phyloP scores from a whole-genome alignment of 2,888 invertebrate genomes.

The Andrena trimmerana region DNA sequence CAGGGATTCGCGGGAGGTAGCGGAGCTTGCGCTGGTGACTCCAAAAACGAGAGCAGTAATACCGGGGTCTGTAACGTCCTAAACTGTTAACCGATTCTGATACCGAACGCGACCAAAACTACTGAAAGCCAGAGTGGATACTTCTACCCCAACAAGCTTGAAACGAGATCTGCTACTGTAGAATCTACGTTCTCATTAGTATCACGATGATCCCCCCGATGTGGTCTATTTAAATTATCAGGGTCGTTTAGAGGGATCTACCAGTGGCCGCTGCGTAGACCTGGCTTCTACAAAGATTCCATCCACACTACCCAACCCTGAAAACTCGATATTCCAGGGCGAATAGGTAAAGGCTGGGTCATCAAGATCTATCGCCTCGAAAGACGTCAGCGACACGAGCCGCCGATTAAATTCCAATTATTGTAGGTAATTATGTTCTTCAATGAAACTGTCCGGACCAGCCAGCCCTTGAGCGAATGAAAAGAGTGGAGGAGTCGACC shows the following conservation, averaged over 20 bases:
- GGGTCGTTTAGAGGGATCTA: background rate
- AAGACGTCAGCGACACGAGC: background rate
- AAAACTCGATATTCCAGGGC: background rate
- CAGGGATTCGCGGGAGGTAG: too few relatives aligned
- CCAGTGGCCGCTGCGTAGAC: background rate
- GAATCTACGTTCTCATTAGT: background rate
- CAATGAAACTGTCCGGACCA: background rate
- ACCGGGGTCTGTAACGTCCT: too few relatives aligned
- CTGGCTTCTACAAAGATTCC: background rate
- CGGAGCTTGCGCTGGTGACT: too few relatives aligned
- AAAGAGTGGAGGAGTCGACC: background rate
- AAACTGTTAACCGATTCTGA: too few relatives aligned
- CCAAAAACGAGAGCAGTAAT: too few relatives aligned
- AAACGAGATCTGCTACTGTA: background rate
- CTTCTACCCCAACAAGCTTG: background rate
- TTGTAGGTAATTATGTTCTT: slow-evolving; percentile 13
- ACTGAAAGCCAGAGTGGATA: background rate
- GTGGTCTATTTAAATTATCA: background rate
- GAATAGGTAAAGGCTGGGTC: background rate
- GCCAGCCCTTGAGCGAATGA: background rate
- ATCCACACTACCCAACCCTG: background rate
- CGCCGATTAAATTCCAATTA: slow-evolving; percentile 34
- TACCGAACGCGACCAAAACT: too few relatives aligned
- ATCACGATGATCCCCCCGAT: background rate
- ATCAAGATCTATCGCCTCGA: background rate